Base-by-base conservation (phyloP, 2,797 vertebrate genomes). In the Pyrrhura leucotis region DNA sequence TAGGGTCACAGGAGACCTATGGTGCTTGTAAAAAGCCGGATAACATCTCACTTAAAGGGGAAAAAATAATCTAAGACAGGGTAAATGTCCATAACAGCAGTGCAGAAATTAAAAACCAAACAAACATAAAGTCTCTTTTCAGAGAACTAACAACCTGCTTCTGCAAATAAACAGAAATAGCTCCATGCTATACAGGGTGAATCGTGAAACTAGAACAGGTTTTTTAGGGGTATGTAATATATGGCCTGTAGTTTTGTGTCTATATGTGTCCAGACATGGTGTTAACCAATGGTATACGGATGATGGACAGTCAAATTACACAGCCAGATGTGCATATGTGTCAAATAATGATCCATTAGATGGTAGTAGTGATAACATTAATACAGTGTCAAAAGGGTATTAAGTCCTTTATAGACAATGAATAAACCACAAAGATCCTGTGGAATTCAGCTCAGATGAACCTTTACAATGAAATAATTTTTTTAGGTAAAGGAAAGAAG, bases 171-270 rank as follows among this genome's bases (percentile, higher is more conserved):
- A 65, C 7, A 79, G 16, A 66, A 84, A 28, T 33, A 59, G 7
- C 44, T 74, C 14, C 44, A 0, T 73, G 25, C 9, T 40, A 1
- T 42, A 14, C 3, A 25, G 23, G 6, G 28, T 40, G 5, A 77
- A 7, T 50, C 6, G 2, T 23, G 17, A 53, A 45, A 19, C 9
- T 39, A 31, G 9, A 91, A 37, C 2, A 9, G 23, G 12, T 39
- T 4, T 67, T 76, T 39, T 45, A 63, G 18, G 11, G 15, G 11
- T 35, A 8, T 69, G 23, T 11, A 21, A 16, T 17, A 12, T 48
- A 10, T 28, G 8, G 16, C 37, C 45, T 83, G 12, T 35, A 17
- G 42, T 23, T 58, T 54, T 37, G 2, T 26, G n/a, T 61, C 28
- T 45, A 5, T 35, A 3, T 14, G 8, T 56, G 23, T 63, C 39